Evolutionary conservation across 2,113 vertebrate species (phyloP), one percentile per base, ranked within the genome.

Genomic region (Trichechus manatus): DNA sequence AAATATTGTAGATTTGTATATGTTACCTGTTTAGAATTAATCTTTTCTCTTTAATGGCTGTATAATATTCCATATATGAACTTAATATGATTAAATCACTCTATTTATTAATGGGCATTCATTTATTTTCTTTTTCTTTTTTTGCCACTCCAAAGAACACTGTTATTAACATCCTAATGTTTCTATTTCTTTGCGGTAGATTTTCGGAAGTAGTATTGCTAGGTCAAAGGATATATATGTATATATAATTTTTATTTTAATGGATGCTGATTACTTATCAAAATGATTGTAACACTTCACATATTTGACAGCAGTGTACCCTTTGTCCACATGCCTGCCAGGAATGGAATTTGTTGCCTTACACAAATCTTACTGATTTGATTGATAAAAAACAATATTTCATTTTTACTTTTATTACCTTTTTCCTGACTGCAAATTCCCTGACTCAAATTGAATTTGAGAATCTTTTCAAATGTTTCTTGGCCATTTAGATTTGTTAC

Each of bases 11-110:
- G 82, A 78, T 70, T 68, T 77, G 27, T 42, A 15, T 56, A 17
- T 14, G 75, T 93, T 59, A 94, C 77, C 39, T 82, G 20, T 36
- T 80, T 74, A 85, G 39, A 72, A 17, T 61, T 96, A 90, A 56
- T 39, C 22, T 3, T 5, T 93, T 93, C 9, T 80, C 80, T 81
- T 82, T 81, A 64, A 56, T 91, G 75, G 9, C 66, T 87, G 1
- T 1, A 14, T 94, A 66, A 47, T 82, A 74, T 31, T 89, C 27
- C 23, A 23, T 50, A 4, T 78, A 85, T 36, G 50, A 23, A 64
- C n/a, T 66, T 84, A 56, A 56, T 96, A 47, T 53, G 91, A 66
- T 64, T 50, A 78, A 50, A 77, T 88, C 11, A 81, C 7, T 63
- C 36, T 59, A 25, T 64, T 94, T 91, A 42, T 83, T 53, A 17